These are phyloP conservation scores for Pseudocheirus occidentalis DNA, from an alignment of 2,797 vertebrate species.

Conservation along the genomic window DNA sequence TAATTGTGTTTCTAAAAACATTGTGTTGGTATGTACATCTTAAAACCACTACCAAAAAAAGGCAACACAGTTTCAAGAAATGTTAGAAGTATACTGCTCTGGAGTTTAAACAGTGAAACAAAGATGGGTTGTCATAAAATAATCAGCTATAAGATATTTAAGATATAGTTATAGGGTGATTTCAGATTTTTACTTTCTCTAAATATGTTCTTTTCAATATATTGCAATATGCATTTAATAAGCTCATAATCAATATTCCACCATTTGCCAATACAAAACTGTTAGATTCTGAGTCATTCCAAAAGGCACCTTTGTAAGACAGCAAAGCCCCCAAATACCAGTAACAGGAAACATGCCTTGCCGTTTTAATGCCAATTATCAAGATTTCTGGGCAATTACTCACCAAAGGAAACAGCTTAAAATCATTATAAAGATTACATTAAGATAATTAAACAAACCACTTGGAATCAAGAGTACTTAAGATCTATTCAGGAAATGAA, in stretches of 20 bases:
- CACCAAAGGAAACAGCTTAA: slow-evolving; percentile 84
- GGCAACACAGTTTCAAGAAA: neutral
- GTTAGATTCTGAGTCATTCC: slow-evolving; percentile 55
- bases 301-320: slow-evolving; percentile 13
- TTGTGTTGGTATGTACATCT: neutral
- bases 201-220: slow-evolving; percentile 34
- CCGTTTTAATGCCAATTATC: slow-evolving; percentile 79
- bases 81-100: slow-evolving; percentile 14
- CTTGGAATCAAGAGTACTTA: slow-evolving; percentile 78
- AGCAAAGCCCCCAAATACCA: slow-evolving; percentile 43
- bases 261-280: slow-evolving; percentile 44
- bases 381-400: slow-evolving; percentile 82
- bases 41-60: neutral
- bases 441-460: slow-evolving; percentile 86
- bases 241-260: slow-evolving; percentile 32
- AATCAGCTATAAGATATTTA: slow-evolving; percentile 20
- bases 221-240: slow-evolving; percentile 21
- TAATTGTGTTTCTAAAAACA: slow-evolving; percentile 31
- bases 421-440: slow-evolving; percentile 85
- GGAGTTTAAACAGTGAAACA: slow-evolving; percentile 18
- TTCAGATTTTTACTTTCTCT: neutral
- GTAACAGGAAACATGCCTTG: slow-evolving; percentile 84
- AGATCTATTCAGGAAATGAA: slow-evolving; percentile 80
- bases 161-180: slow-evolving; percentile 11
- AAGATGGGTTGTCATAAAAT: neutral